Percentiles rank a stretch among this genome's conserved stretches.
These are phyloP conservation scores for Meandrina meandrites DNA, from an alignment of 92 coral and sea anemone genomes.

Conservation along the genomic window DNA sequence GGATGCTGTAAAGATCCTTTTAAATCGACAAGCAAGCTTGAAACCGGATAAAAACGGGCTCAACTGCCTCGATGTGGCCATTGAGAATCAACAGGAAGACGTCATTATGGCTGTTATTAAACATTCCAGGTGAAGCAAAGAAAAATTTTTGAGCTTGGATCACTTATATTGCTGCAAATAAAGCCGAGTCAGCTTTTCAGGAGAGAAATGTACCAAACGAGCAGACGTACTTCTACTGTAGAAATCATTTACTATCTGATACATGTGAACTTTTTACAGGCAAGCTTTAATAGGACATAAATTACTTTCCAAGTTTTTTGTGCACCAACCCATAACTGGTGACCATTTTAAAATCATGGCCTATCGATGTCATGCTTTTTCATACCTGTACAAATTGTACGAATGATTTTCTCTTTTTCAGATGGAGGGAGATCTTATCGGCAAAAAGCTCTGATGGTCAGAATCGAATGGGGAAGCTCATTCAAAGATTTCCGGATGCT, in stretches of 20 bases:
- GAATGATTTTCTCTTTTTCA: neutral
- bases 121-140: constrained; percentile 53
- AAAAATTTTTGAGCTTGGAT: neutral
- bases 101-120: constrained; percentile 58
- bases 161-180: neutral
- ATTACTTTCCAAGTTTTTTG: no score
- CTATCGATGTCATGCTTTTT: no score
- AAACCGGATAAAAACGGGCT: constrained; percentile 41
- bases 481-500: constrained; percentile 71
- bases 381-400: neutral
- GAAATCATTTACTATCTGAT: no score
- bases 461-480: constrained; percentile 70
- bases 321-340: no score
- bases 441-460: constrained; percentile 35
- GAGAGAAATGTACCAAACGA: no score
- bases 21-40: constrained; percentile 52
- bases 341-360: no score
- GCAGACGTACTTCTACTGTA: no score
- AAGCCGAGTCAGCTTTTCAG: neutral
- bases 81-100: constrained; percentile 43
- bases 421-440: constrained; percentile 39
- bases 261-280: no score
- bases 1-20: constrained; percentile 49
- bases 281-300: no score
- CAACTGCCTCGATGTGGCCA: constrained; percentile 74